These are phyloP conservation scores for Eucidaris tribuloides DNA, from an alignment of 35 echinoderm and acorn worm genomes.

Conservation along the genomic window DNA sequence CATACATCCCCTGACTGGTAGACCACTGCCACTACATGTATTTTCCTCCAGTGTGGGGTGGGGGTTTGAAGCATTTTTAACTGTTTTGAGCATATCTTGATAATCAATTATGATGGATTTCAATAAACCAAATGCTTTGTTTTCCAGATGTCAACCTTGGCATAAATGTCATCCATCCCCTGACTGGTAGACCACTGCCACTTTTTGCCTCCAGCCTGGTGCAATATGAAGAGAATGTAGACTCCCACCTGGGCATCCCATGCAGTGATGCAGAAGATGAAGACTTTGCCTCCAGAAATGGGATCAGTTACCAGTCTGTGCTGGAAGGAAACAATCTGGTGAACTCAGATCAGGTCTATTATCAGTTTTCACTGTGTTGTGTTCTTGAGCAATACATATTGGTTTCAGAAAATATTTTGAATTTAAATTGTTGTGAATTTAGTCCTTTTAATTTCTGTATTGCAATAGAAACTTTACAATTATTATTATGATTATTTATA, in stretches of 20 bases:
- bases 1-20: conserved; percentile 62
- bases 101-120: too few species aligned
- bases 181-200: conserved; percentile 54
- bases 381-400: too few species aligned
- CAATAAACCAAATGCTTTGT: too few species aligned
- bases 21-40: conserved; percentile 59
- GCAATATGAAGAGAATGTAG: conserved; percentile 67
- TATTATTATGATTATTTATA: too few species aligned
- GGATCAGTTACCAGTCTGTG: conserved; percentile 40
- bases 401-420: too few species aligned
- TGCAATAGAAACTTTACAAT: too few species aligned
- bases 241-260: conserved; percentile 70
- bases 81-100: too few species aligned
- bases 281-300: conserved; percentile 54
- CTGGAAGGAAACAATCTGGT: conserved; percentile 24
- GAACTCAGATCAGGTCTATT: conserved; percentile 73
- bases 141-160: conserved; percentile 71
- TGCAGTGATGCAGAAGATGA: conserved; percentile 24
- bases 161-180: conserved; percentile 62
- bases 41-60: conserved; percentile 55
- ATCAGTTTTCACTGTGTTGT: too few species aligned
- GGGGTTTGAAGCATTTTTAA: too few species aligned
- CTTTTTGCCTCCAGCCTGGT: conserved; percentile 60
- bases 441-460: too few species aligned
- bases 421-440: too few species aligned